Conservation (phyloP, 2,797 vertebrate species). For the Myoxocephalus aenaeus region DNA sequence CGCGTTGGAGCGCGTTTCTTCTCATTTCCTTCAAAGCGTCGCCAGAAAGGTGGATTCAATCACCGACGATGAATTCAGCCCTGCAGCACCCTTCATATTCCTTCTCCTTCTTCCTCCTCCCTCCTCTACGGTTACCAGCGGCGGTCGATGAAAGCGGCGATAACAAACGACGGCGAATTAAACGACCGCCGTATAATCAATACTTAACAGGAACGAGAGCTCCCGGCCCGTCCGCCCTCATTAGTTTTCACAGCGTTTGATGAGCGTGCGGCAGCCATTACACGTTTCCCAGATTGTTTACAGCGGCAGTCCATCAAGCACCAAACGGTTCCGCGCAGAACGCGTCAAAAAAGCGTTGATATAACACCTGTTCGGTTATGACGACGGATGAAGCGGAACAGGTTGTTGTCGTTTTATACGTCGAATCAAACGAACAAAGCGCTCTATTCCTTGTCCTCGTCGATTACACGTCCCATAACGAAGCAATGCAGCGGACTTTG, state of each 20-base stretch:
- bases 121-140: background rate
- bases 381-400: slow-evolving; percentile 31
- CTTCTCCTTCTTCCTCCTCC: slow-evolving; percentile 4
- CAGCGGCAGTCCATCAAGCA: slow-evolving; percentile 50
- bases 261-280: slow-evolving; percentile 51
- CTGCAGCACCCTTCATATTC: slow-evolving; percentile 30
- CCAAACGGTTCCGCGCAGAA: slow-evolving; percentile 43
- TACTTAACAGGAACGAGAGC: slow-evolving; percentile 56
- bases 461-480: slow-evolving; percentile 20
- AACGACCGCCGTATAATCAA: slow-evolving; percentile 69
- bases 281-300: slow-evolving; percentile 42
- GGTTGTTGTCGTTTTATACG: background rate
- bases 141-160: slow-evolving; percentile 33
- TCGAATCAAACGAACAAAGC: slow-evolving; percentile 5
- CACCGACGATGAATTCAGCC: slow-evolving; percentile 29
- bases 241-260: slow-evolving; percentile 68
- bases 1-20: slow-evolving; percentile 55
- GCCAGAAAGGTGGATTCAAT: slow-evolving; percentile 54
- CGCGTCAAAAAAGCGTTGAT: slow-evolving; percentile 13
- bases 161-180: slow-evolving; percentile 54
- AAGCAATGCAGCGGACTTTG: slow-evolving; percentile 31
- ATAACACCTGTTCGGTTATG: slow-evolving; percentile 45
- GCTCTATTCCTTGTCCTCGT: slow-evolving; percentile 24
- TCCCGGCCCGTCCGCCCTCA: slow-evolving; percentile 60
- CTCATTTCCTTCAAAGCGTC: slow-evolving; percentile 36